Conservation (phyloP, 2,113 vertebrate genomes). For the Fulica atra region DNA sequence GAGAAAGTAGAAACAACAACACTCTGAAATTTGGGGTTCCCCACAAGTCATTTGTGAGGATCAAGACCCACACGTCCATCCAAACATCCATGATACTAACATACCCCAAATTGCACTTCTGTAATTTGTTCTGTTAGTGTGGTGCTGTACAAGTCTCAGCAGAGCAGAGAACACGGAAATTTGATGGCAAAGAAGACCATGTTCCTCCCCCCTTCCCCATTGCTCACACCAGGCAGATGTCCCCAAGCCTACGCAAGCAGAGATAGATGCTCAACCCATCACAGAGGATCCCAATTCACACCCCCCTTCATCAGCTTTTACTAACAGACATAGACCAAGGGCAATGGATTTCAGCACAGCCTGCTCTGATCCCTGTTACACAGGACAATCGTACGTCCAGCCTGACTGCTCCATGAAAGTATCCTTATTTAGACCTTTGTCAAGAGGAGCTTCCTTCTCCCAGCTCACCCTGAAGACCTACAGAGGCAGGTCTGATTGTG, state of each 20-base stretch:
- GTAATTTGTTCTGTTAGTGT: background rate
- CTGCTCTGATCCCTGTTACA: background rate
- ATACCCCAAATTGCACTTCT: background rate
- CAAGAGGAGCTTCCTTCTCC: background rate
- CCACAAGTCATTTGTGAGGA: background rate
- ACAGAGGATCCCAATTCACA: background rate
- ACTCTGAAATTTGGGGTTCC: background rate
- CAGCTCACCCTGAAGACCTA: background rate
- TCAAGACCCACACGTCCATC: background rate
- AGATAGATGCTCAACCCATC: background rate
- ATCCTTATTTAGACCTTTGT: background rate
- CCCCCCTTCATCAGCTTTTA: background rate
- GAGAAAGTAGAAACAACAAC: background rate
- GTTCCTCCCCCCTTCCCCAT: background rate
- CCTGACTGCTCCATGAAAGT: background rate
- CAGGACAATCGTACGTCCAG: background rate
- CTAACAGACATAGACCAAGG: fast-evolving
- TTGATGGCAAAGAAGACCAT: background rate
- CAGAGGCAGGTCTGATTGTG: background rate
- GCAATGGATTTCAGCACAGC: background rate
- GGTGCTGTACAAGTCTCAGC: background rate
- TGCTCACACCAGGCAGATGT: background rate
- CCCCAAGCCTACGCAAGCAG: background rate
- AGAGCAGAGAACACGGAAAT: background rate
- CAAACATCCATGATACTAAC: background rate